Base-by-base conservation (phyloP, 2,888 invertebrate genomes). In the Blastobasis adustella region DNA sequence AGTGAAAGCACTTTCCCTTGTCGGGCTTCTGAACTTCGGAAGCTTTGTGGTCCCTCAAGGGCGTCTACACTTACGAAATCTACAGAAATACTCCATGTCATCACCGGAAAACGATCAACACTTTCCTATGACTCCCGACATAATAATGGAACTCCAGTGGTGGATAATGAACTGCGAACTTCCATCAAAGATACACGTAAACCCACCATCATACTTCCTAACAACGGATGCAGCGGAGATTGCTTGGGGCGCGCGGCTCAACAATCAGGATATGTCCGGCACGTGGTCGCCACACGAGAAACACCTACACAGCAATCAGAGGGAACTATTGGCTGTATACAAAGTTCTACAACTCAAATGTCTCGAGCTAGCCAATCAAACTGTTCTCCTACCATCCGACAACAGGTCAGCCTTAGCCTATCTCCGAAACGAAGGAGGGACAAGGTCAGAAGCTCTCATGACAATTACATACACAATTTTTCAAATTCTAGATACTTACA, bases 21-120 rank as follows among this genome's bases (percentile, higher is more conserved):
- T 60, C n/a, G 60, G 56, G 0, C 50, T 51, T 7, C 41, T 56
- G n/a, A 54, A 52, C 36, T 60, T 58, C 41, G 56, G 57, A 1
- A 6, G 57, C 0, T 51, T 55, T 6, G 53, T 46, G 1, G 23
- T 41, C 42, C 40, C 48, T 55, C 10, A 50, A 50, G 4, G 57
- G 4, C 43, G 54, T 2, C 52, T 61, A 1, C 54, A 57, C 41
- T 54, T 50, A 9, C 23, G 59, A 0, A 4, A 5, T 2, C n/a
- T 58, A 4, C 57, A 57, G 36, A 47, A 45, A 36, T 37, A 37
- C 36, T 10, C 42, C n/a, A 51, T 49, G 9, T 36, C 4, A 36
- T 39, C 43, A 1, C 47, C 51, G 5, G 10, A 47, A 39, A 8
- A 4, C 1, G 5, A 44, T 2, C 37, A 23, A 1, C 37, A 23